A percentile compares a stretch with the other conserved stretches of the same genome.
Conservation (phyloP, 1,140 invertebrate species). For the Drosophila serrata region DNA sequence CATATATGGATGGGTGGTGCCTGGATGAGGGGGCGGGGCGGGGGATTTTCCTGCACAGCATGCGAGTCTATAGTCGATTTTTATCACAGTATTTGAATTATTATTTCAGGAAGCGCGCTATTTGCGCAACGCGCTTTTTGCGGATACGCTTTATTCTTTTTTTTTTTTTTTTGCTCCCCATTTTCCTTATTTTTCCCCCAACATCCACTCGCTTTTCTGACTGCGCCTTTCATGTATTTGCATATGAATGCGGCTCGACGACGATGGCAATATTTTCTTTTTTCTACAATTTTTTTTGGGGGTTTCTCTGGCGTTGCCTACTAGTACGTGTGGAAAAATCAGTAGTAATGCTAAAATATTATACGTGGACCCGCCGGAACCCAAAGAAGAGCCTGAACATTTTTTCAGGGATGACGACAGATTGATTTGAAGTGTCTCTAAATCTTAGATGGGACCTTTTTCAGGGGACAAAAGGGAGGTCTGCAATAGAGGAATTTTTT, state of each 20-base stretch:
- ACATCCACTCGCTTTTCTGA: conserved; percentile 19
- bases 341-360: conserved; percentile 82
- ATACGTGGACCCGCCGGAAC: conserved; percentile 53
- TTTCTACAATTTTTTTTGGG: conserved; percentile 8
- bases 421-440: conserved; percentile 39
- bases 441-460: conserved; percentile 14
- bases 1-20: conserved; percentile 51
- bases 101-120: conserved; percentile 85
- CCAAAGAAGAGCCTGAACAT: conserved; percentile 8
- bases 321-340: conserved; percentile 74
- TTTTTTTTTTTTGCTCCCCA: conserved; percentile 13
- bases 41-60: conserved; percentile 63
- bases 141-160: conserved; percentile 69
- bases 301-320: conserved; percentile 61
- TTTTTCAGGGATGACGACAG: conserved; percentile 52
- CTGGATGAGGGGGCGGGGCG: conserved; percentile 18
- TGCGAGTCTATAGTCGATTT: conserved; percentile 80
- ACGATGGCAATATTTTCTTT: conserved; percentile 54
- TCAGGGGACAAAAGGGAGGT: not conserved
- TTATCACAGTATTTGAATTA: conserved; percentile 85
- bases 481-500: too few relatives aligned
- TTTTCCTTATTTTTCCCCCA: conserved; percentile 1
- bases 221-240: conserved; percentile 74
- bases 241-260: conserved; percentile 78
- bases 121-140: conserved; percentile 84